Evolutionary conservation across 2,113 vertebrate genomes (phyloP).

Genomic region (Crotophaga sulcirostris): DNA sequence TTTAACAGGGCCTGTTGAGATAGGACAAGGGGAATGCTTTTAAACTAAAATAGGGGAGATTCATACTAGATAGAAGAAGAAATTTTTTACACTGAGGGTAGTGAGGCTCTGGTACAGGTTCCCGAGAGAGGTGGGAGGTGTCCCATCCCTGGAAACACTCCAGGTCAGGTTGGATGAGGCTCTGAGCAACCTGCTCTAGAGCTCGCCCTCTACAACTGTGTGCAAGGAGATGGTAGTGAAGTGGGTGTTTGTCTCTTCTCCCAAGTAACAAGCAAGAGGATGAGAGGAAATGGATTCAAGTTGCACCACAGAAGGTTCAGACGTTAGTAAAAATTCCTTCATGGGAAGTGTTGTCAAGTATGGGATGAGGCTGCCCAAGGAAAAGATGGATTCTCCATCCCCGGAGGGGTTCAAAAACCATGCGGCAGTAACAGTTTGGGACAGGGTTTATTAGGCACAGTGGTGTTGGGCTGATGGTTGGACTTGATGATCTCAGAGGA

Average conservation of each 20-base stretch:
- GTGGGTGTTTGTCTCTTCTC: background rate
- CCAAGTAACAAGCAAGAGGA: too few species aligned
- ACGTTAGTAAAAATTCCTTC: too few species aligned
- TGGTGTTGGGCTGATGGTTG: background rate
- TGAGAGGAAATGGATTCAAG: too few species aligned
- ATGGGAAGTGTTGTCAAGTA: too few species aligned
- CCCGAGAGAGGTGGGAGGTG: background rate
- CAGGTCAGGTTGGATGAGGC: accelerated
- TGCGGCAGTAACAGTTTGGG: too few species aligned
- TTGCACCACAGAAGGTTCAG: too few species aligned
- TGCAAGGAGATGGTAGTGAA: background rate
- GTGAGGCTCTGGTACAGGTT: background rate
- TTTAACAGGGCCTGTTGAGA: accelerated
- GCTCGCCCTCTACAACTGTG: too few species aligned
- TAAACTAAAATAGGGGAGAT: background rate
- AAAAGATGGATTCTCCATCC: background rate
- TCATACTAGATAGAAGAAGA: background rate
- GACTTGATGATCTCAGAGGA: background rate
- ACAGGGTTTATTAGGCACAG: too few species aligned
- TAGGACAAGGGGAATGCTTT: background rate
- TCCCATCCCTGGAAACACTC: background rate
- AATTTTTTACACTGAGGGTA: accelerated
- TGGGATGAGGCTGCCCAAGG: too few species aligned
- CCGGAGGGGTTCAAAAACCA: too few species aligned
- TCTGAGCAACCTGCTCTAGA: background rate